Base-by-base conservation (phyloP, 1,140 invertebrate species). In the Aplysia californica region DNA sequence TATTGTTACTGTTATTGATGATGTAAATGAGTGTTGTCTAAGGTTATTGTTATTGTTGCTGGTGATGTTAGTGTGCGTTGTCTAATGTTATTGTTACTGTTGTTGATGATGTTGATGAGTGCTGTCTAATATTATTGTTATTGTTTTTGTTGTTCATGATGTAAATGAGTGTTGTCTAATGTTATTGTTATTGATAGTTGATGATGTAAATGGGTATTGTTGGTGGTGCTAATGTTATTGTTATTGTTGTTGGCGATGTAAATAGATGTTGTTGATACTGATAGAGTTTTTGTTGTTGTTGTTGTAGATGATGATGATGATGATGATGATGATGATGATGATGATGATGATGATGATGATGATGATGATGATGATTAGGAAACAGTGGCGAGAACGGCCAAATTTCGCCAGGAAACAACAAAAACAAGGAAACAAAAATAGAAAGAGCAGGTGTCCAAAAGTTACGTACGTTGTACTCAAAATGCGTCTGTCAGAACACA, bases 321-420 rank as follows among this genome's bases (percentile, higher is more conserved):
- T 56, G 44, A 72, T 72, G 31, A 72, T 56, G 44, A 56, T 56
- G 55, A 72, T 56, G 23, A 56, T 72, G 44, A 56, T 20, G 20
- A 36, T 29, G 41, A 59, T 56, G 69, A 72, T 72, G 41, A 56
- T 72, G 69, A 72, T 35, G 41, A 69, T 6, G 31, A 39, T 29
- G 29, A 61, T 61, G 58, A 61, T 61, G 58, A n/a, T 61, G 58
- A 61, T 61, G 58, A 61, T n/a, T 10, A 20, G 6, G 58, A 61
- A 50, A 50, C n/a, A n/a, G n/a, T n/a, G n/a, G n/a, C n/a, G n/a
- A n/a, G n/a, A n/a, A n/a, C n/a, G n/a, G n/a, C n/a, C n/a, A n/a
- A n/a, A n/a, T n/a, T n/a, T n/a, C n/a, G n/a, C n/a, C n/a, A n/a
- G n/a, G n/a, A n/a, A n/a, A n/a, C n/a, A n/a, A n/a, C n/a, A n/a